Evolutionary conservation across 2,888 invertebrate genomes (phyloP).

Genomic region (Micoletzkya japonica): DNA sequence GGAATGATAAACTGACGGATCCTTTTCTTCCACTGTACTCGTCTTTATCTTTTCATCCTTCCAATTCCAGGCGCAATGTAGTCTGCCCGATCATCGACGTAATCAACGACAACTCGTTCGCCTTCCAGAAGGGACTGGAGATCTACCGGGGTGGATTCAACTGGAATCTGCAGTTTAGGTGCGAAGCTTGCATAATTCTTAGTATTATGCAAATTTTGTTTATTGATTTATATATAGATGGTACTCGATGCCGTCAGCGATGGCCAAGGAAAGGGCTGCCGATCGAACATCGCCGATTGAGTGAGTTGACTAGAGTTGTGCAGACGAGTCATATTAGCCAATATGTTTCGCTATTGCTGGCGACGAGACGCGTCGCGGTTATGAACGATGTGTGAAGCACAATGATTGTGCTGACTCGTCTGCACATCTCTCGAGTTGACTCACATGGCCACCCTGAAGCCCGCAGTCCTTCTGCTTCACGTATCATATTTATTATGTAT

Average conservation of each 20-base stretch:
- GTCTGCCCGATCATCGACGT: constrained; percentile 88
- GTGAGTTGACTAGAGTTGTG: constrained; percentile 62
- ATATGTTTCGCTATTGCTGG: too few species aligned
- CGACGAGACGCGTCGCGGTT: too few species aligned
- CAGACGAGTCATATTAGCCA: too few species aligned
- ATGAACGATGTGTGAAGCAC: too few species aligned
- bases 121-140: constrained; percentile 86
- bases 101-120: constrained; percentile 91
- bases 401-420: too few species aligned
- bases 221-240: constrained; percentile 64
- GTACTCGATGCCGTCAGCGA: constrained; percentile 70
- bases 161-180: constrained; percentile 91
- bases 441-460: too few species aligned
- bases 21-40: too few species aligned
- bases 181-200: constrained; percentile 69
- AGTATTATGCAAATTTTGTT: background rate
- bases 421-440: too few species aligned
- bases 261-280: constrained; percentile 63
- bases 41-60: too few species aligned
- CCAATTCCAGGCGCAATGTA: constrained; percentile 69
- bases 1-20: too few species aligned
- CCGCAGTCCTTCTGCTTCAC: too few species aligned
- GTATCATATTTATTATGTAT: too few species aligned
- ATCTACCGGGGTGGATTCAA: constrained; percentile 95
- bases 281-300: constrained; percentile 74